Base-by-base conservation (phyloP, 2,888 invertebrate genomes). In the Phorcus lineatus region DNA sequence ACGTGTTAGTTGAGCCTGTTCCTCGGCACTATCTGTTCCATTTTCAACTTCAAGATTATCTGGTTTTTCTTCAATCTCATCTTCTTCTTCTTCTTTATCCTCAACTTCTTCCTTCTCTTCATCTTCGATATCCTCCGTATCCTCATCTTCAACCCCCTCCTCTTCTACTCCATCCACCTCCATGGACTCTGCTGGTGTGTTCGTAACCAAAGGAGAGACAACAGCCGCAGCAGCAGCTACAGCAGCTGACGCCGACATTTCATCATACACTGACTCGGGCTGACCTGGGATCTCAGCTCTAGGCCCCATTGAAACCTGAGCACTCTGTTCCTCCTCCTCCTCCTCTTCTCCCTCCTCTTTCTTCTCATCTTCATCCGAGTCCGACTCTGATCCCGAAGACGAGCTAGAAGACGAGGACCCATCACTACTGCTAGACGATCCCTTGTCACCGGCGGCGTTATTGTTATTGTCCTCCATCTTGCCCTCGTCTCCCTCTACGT, bases 271-370 rank as follows among this genome's bases (percentile, higher is more conserved):
- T 4, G 62, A 17, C 19, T 28, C 17, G 11, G 4, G 24, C 24
- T 36, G 31, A 3, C 11, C 36, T 13, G 70, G 36, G 28, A 36
- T 36, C 36, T 70, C 70, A 17, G 40, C 40, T 36, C 19, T 36
- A 36, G 70, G 17, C 19, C 40, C 36, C 1, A n/a, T 17, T 40
- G 47, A 1, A 47, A 47, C 47, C 47, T 47, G 47, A 47, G 13
- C 47, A 47, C 47, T 47, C 13, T 70, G 17, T 31, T 40, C 36
- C 4, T 11, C 19, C 17, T 70, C 40, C 19, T 70, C 70, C 11
- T 70, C 40, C n/a, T 70, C 70, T 19, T 70, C 70, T 36, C 28
- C 67, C n/a, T 70, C 70, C 6, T 70, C 40, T 13, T 70, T 70
- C 11, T 70, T 40, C 31, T 40, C 70, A 9, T 70, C 70, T 7